phyloP scores from a whole-genome alignment of 2,888 invertebrate species.

The Bimastos eiseni region DNA sequence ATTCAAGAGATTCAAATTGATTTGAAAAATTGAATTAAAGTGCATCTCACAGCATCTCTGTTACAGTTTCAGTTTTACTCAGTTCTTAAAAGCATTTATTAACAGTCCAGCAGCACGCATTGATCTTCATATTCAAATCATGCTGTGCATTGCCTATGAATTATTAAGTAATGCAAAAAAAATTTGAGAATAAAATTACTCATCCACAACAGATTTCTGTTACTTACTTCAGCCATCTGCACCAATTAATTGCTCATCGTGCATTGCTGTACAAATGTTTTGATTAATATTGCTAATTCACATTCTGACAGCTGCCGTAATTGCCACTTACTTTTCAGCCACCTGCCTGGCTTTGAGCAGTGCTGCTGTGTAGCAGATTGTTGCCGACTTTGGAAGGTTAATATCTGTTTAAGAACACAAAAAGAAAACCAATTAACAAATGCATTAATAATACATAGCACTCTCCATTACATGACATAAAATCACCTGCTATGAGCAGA shows the following conservation, averaged over 20 bases:
- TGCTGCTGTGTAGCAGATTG: slow-evolving; percentile 92
- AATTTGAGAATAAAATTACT: not conserved
- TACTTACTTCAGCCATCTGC: not conserved
- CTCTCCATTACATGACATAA: not conserved
- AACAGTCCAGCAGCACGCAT: too few species aligned
- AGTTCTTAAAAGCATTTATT: too few species aligned
- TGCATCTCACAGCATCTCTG: too few species aligned
- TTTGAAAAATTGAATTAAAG: too few species aligned
- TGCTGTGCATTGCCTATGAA: too few species aligned
- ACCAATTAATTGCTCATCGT: not conserved
- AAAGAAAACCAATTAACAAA: not conserved
- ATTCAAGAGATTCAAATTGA: too few species aligned
- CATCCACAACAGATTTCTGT: not conserved
- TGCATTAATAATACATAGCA: not conserved
- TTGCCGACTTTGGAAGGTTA: slow-evolving; percentile 88
- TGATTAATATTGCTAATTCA: not conserved
- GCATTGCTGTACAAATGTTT: not conserved
- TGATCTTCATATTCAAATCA: too few species aligned
- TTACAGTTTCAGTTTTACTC: too few species aligned
- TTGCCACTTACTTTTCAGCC: slow-evolving; percentile 73
- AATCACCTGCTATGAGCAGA: not conserved
- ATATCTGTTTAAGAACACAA: slow-evolving; percentile 71
- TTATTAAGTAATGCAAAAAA: too few species aligned
- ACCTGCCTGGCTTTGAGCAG: slow-evolving; percentile 86
- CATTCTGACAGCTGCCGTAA: not conserved